Conservation (phyloP, 1,140 invertebrate genomes). For the Eupeodes corollae region DNA sequence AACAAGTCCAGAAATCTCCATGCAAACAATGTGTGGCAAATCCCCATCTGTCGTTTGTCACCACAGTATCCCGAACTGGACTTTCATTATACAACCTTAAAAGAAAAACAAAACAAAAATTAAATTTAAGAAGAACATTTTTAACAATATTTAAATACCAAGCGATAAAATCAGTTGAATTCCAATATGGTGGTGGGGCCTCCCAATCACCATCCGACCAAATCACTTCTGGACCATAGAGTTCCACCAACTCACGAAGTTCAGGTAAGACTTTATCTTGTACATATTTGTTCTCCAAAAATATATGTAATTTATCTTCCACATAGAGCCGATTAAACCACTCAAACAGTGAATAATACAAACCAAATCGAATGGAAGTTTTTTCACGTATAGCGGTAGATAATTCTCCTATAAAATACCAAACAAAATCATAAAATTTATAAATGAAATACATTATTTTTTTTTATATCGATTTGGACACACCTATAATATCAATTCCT, state of each 20-base stretch:
- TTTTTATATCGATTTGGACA: constrained; percentile 19
- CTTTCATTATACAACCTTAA: constrained; percentile 76
- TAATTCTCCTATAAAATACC: constrained; percentile 43
- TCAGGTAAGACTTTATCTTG: constrained; percentile 60
- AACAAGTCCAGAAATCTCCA: constrained; percentile 76
- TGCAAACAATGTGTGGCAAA: constrained; percentile 65
- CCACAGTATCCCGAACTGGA: constrained; percentile 78
- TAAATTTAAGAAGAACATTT: not conserved
- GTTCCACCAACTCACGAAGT: constrained; percentile 57
- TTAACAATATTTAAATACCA: constrained; percentile 45
- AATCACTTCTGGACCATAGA: constrained; percentile 77
- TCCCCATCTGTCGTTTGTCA: constrained; percentile 74
- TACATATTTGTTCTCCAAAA: constrained; percentile 54
- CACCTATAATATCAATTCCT: constrained; percentile 63
- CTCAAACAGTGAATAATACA: constrained; percentile 84
- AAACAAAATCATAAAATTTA: not conserved
- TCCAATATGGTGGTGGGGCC: constrained; percentile 68
- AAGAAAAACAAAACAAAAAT: not conserved
- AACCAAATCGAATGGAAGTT: constrained; percentile 62
- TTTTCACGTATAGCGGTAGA: constrained; percentile 52
- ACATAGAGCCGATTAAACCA: constrained; percentile 84
- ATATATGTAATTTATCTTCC: constrained; percentile 57
- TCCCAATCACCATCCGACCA: constrained; percentile 95
- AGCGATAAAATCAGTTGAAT: constrained; percentile 66
- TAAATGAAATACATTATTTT: not conserved